A percentile compares a stretch with the other conserved stretches of the same genome.
phyloP scores from a whole-genome alignment of 2,113 vertebrate species.

The Oryzias celebensis region DNA sequence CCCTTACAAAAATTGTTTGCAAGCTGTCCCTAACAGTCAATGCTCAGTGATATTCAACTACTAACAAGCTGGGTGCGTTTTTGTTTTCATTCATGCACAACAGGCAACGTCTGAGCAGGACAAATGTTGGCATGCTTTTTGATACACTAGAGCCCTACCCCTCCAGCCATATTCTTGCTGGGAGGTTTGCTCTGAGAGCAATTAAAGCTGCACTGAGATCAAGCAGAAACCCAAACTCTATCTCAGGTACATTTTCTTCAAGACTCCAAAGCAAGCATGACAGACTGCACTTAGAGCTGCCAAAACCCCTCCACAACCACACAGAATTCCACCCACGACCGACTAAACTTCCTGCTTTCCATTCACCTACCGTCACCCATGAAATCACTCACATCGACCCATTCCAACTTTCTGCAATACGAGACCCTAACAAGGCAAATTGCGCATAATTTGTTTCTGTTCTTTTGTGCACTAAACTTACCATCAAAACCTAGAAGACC shows the following conservation, averaged over 20 bases:
- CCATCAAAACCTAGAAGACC: conserved; percentile 38
- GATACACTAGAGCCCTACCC: conserved; percentile 30
- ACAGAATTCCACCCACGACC: conserved; percentile 43
- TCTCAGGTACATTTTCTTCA: conserved; percentile 74
- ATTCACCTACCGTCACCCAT: conserved; percentile 60
- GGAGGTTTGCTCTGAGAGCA: conserved; percentile 64
- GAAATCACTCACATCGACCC: conserved; percentile 62
- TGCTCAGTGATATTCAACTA: not conserved
- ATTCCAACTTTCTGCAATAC: conserved; percentile 62
- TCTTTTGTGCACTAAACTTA: conserved; percentile 36
- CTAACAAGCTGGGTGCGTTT: conserved; percentile 38
- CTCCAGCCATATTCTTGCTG: conserved; percentile 15
- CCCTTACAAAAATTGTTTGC: no score
- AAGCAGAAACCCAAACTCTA: conserved; percentile 55
- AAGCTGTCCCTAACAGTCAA: no score
- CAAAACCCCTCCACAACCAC: conserved; percentile 43
- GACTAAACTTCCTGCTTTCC: conserved; percentile 49
- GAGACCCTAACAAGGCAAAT: conserved; percentile 67
- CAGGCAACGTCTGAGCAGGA: conserved; percentile 17
- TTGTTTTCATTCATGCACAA: conserved; percentile 37
- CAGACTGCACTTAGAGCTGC: conserved; percentile 46
- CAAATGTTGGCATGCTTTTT: conserved; percentile 43
- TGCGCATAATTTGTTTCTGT: conserved; percentile 59
- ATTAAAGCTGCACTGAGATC: conserved; percentile 55
- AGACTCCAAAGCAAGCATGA: conserved; percentile 63